phyloP scores from a whole-genome alignment of 2,113 vertebrate genomes.

The Athene noctua region DNA sequence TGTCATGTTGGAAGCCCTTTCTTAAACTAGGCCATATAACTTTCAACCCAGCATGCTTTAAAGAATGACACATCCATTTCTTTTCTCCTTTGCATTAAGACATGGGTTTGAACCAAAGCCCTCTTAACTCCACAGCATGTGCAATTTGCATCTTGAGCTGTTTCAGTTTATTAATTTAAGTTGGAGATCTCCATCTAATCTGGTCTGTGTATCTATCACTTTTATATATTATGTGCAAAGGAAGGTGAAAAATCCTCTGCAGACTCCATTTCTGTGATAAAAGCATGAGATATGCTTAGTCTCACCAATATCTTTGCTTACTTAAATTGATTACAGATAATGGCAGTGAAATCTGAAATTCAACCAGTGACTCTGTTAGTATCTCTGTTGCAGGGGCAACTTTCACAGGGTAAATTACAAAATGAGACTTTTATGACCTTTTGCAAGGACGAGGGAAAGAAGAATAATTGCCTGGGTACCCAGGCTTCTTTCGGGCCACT shows the following conservation, averaged over 20 bases:
- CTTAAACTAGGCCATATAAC: neutral
- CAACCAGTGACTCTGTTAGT: neutral
- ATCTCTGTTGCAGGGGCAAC: neutral
- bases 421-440: neutral
- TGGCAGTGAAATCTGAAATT: neutral
- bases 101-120: neutral
- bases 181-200: neutral
- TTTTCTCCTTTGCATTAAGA: neutral
- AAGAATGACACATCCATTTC: neutral
- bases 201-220: neutral
- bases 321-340: neutral
- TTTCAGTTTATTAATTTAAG: conserved; percentile 2
- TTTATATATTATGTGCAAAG: neutral
- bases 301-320: neutral
- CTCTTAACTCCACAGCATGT: conserved; percentile 1
- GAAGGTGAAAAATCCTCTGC: neutral
- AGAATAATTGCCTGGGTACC: neutral
- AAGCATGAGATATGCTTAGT: neutral
- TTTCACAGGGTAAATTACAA: neutral
- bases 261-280: neutral
- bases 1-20: neutral
- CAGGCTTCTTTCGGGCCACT: neutral
- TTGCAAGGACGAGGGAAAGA: neutral
- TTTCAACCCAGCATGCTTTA: neutral
- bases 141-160: neutral